These are phyloP conservation scores for Morbakka virulenta DNA, from an alignment of 30 jellyfish, hydroid and myxozoan genomes.

Conservation along the genomic window DNA sequence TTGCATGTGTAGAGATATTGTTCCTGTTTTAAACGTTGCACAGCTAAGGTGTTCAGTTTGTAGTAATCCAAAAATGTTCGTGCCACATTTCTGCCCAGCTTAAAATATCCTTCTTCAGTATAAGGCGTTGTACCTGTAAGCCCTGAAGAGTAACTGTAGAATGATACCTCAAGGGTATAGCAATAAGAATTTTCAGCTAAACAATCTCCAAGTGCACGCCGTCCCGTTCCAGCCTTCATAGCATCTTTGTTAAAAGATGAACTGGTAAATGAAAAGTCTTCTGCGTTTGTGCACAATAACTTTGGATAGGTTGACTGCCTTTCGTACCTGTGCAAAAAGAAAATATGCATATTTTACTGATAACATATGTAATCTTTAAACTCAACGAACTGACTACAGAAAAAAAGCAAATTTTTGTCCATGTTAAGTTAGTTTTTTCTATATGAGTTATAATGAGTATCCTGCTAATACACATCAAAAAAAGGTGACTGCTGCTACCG, in stretches of 20 bases:
- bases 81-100: conserved; percentile 86
- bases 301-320: conserved; percentile 79
- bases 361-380: no score
- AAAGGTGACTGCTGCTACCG: no score
- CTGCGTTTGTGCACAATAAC: conserved; percentile 70
- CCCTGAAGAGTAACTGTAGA: conserved; percentile 63
- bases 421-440: no score
- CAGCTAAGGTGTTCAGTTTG: conserved; percentile 63
- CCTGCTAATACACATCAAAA: no score
- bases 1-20: no score
- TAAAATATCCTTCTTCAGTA: conserved; percentile 80
- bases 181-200: conserved; percentile 63
- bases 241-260: conserved; percentile 73
- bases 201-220: conserved; percentile 80
- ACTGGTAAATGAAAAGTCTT: conserved; percentile 76
- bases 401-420: no score
- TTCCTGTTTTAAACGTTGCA: no score
- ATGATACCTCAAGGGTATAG: conserved; percentile 87
- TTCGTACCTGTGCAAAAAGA: conserved; percentile 47
- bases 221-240: conserved; percentile 91
- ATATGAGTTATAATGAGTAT: no score
- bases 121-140: conserved; percentile 69
- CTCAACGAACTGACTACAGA: no score
- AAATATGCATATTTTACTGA: no score
- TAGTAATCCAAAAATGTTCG: conserved; percentile 82